Conservation (phyloP, 2,113 vertebrate species). For the Pterocles burchelli region DNA sequence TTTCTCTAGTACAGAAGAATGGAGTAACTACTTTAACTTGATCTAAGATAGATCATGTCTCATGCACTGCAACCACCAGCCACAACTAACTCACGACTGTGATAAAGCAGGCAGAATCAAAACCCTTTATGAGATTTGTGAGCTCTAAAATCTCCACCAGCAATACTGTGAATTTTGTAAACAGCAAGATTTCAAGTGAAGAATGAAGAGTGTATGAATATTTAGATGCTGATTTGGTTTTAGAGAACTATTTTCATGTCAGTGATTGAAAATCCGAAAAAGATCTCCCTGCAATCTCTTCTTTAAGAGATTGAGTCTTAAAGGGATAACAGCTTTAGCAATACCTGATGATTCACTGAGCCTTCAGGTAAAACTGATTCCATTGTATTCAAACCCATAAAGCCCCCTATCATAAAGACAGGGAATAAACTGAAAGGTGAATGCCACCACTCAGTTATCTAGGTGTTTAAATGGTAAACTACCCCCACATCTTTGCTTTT, state of each 20-base stretch:
- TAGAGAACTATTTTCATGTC: neutral
- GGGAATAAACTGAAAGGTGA: neutral
- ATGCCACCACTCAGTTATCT: neutral
- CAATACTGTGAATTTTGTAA: neutral
- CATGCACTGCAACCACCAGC: neutral
- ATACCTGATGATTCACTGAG: neutral
- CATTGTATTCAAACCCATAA: neutral
- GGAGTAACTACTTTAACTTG: neutral
- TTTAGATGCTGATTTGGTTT: conserved; percentile 2
- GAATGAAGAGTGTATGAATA: neutral
- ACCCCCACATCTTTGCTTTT: neutral
- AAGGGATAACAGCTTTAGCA: neutral
- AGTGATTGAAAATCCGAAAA: neutral
- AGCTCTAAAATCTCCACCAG: neutral
- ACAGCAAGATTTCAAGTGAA: neutral
- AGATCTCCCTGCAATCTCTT: neutral
- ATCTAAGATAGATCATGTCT: neutral
- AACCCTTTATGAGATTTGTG: neutral
- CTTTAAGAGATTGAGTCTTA: neutral
- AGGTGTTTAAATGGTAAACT: neutral
- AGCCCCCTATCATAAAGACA: neutral
- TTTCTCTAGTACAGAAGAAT: neutral
- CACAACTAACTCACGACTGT: neutral
- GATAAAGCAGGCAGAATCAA: neutral
- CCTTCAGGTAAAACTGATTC: neutral